Conservation (phyloP, 2,797 vertebrate species). For the Lepilemur ruficaudatus region DNA sequence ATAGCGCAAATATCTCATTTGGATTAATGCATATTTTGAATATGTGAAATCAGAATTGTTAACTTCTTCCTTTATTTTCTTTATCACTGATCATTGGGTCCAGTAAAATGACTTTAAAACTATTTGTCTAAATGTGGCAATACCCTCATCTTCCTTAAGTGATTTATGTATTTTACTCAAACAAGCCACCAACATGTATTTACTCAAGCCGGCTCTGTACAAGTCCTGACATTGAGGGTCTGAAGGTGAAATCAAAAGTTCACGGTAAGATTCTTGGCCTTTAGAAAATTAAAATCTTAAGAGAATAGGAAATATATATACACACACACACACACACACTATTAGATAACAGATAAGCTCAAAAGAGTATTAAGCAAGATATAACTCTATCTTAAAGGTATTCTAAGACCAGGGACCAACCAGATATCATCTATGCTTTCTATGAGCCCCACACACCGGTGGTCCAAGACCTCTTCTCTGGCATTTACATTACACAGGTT, state of each 20-base stretch:
- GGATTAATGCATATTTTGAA: background rate
- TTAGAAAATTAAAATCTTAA: background rate
- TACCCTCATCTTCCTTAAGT: background rate
- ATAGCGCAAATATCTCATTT: background rate
- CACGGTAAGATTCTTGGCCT: background rate
- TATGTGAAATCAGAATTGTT: background rate
- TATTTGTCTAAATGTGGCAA: background rate
- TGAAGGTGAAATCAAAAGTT: background rate
- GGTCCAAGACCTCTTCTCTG: background rate
- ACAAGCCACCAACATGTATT: background rate
- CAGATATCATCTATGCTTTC: background rate
- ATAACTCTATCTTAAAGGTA: background rate
- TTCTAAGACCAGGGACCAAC: background rate
- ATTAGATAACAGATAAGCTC: background rate
- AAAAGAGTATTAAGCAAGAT: conserved; percentile 53
- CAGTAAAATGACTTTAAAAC: background rate
- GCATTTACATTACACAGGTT: background rate
- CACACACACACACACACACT: too few species aligned
- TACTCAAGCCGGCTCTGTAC: background rate
- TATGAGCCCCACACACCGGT: background rate
- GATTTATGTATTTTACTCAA: background rate
- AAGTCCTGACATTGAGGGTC: background rate
- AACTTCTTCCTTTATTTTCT: background rate
- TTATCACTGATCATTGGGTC: background rate
- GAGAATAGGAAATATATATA: background rate